Evolutionary conservation across 2,797 vertebrate species (phyloP).

Genomic region (Champsocephalus esox): DNA sequence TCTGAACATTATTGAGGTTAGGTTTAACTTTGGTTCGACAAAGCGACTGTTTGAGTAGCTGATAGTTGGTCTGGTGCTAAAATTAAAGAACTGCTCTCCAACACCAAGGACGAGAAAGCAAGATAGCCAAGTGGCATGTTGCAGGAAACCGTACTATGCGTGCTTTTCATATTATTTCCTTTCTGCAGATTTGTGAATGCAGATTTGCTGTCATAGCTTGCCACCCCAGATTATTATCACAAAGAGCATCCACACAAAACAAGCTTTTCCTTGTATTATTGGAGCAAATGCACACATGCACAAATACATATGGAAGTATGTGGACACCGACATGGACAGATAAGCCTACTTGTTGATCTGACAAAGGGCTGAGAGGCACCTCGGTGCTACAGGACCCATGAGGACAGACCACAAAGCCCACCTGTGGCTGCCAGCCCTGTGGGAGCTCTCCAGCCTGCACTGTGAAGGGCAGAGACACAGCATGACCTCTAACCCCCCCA

Average conservation of each 20-base stretch:
- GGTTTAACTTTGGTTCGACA: neutral
- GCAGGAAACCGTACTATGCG: neutral
- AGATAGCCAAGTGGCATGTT: neutral
- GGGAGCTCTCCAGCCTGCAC: constrained; percentile 59
- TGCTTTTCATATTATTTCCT: neutral
- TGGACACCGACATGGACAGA: constrained; percentile 13
- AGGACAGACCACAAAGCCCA: constrained; percentile 75
- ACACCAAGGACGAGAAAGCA: neutral
- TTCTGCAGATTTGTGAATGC: neutral
- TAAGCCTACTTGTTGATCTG: constrained; percentile 22
- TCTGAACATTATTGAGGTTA: neutral
- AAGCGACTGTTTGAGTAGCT: neutral
- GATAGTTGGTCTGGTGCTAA: neutral
- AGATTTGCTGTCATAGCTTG: neutral
- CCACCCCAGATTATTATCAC: neutral
- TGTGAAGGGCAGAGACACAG: constrained; percentile 78
- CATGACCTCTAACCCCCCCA: constrained; percentile 60
- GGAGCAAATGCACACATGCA: constrained; percentile 1
- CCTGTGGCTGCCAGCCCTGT: constrained; percentile 53
- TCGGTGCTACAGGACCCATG: constrained; percentile 53
- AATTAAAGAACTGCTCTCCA: neutral
- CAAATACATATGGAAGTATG: constrained; percentile 1
- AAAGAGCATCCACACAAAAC: constrained; percentile 2
- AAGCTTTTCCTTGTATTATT: neutral
- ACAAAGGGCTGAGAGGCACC: constrained; percentile 21